Percentiles rank a stretch among this genome's conserved stretches.
Conservation (phyloP, 1,140 invertebrate species). For the Choristoneura fumiferana region DNA sequence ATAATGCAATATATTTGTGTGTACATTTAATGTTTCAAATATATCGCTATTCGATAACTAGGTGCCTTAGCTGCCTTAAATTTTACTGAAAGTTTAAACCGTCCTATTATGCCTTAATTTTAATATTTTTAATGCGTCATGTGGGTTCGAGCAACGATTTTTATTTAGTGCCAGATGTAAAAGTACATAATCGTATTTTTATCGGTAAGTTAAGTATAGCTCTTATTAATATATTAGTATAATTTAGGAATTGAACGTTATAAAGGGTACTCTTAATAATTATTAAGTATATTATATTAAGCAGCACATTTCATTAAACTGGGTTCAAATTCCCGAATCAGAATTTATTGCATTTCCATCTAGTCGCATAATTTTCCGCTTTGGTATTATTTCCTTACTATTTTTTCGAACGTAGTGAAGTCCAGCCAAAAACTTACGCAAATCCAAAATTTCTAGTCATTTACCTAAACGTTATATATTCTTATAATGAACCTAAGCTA, state of each 20-base stretch:
- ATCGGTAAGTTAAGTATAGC: background rate
- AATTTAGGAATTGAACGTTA: background rate
- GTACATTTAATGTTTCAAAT: slow-evolving; percentile 21
- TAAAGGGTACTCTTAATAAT: slow-evolving; percentile 1
- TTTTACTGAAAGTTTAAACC: slow-evolving; percentile 46
- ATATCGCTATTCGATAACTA: slow-evolving; percentile 29
- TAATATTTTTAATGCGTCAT: slow-evolving; percentile 31
- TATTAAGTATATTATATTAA: background rate
- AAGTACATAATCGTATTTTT: slow-evolving; percentile 45
- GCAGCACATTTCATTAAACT: slow-evolving; percentile 22
- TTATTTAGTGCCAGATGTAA: slow-evolving; percentile 61
- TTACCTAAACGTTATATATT: slow-evolving; percentile 46
- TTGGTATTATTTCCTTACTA: slow-evolving; percentile 14
- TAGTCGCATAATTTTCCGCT: slow-evolving; percentile 49
- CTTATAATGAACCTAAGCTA: slow-evolving; percentile 53
- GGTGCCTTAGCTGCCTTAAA: slow-evolving; percentile 68
- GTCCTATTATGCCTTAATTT: slow-evolving; percentile 63
- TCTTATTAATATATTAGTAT: slow-evolving; percentile 10
- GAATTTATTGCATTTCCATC: slow-evolving; percentile 65
- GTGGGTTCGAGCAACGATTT: slow-evolving; percentile 65
- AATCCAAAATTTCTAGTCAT: slow-evolving; percentile 76
- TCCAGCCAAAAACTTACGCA: slow-evolving; percentile 60
- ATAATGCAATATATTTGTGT: slow-evolving; percentile 20
- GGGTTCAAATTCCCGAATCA: slow-evolving; percentile 19
- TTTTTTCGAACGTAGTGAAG: slow-evolving; percentile 11